Base-by-base conservation (phyloP, 2,888 invertebrate genomes). In the Oxycera nigricornis region DNA sequence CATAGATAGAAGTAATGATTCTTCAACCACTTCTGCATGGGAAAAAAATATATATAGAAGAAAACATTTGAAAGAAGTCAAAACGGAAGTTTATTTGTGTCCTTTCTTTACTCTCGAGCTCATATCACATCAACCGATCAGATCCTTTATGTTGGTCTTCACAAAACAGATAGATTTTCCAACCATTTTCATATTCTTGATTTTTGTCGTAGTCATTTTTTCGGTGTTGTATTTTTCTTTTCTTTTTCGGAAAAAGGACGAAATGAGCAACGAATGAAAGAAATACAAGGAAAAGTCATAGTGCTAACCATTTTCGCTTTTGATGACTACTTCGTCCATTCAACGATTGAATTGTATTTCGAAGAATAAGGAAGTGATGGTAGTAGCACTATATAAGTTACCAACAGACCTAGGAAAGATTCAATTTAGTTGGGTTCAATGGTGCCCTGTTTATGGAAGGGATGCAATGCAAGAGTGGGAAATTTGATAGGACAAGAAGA, bases 81-180 rank as follows among this genome's bases (percentile, higher is more conserved):
- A 70, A 70, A 30, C 52, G 70, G 70, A 70, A 70, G 68, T 68
- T 68, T 68, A 28, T 70, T 70, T 70, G 70, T 52, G 70, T 70
- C 70, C 70, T 70, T 70, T 70, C 68, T 68, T 68, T 62, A 6
- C 24, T 52, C 28, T 2, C 28, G 28, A 22, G 6, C 46, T 50
- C 41, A n/a, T 61, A 61, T 61, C 39, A 65, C 28, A 17, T 39
- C 41, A 4, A 26, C 14, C 22, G 65, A 65, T 65, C 65, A 41
- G 41, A n/a, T n/a, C 24, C 65, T 22, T 39, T 41, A 11, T 1
- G 41, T 24, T 52, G 30, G 52, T 55, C 4, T 1, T 9, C 2
- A 24, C 22, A 1, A 50, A n/a, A 50, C 22, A 24, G 24, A 14
- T 28, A 14, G 50, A 55, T 70, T 52, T 55, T 70, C 52, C 2